These are phyloP conservation scores for Leptinotarsa haldemani DNA, from an alignment of 2,888 invertebrate species.

Conservation along the genomic window DNA sequence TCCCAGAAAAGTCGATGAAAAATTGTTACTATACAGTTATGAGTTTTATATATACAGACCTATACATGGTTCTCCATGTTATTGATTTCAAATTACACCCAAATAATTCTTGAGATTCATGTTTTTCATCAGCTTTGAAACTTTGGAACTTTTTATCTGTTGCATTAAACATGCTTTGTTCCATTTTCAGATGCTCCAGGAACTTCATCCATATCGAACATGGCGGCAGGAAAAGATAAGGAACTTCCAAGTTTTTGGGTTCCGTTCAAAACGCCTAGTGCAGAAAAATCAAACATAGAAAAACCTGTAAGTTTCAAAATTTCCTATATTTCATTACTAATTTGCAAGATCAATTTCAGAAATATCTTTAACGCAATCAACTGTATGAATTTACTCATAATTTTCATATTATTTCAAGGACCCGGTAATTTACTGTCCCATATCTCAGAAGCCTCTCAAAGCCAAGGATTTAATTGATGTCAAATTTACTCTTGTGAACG, in stretches of 20 bases:
- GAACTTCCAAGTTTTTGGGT: slow-evolving; percentile 96
- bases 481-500: slow-evolving; percentile 91
- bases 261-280: slow-evolving; percentile 91
- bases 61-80: too few species aligned
- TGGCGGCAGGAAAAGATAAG: slow-evolving; percentile 80
- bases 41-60: too few species aligned
- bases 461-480: slow-evolving; percentile 93
- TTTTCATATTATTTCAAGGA: slow-evolving; percentile 65
- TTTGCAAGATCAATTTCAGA: too few species aligned
- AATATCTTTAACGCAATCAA: not conserved
- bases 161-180: not conserved
- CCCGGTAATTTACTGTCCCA: slow-evolving; percentile 83
- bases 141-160: too few species aligned
- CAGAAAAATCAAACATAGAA: slow-evolving; percentile 73
- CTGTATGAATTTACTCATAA: not conserved
- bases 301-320: slow-evolving; percentile 75
- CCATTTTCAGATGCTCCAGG: slow-evolving; percentile 44
- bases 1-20: too few species aligned
- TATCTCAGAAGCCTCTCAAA: slow-evolving; percentile 86
- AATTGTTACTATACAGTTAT: too few species aligned
- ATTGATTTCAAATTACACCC: too few species aligned
- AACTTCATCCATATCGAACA: slow-evolving; percentile 75
- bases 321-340: too few species aligned
- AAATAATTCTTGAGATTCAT: too few species aligned
- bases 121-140: too few species aligned